Evolutionary conservation across 1,140 invertebrate genomes (phyloP).

Genomic region (Chironomus striatipennis): DNA sequence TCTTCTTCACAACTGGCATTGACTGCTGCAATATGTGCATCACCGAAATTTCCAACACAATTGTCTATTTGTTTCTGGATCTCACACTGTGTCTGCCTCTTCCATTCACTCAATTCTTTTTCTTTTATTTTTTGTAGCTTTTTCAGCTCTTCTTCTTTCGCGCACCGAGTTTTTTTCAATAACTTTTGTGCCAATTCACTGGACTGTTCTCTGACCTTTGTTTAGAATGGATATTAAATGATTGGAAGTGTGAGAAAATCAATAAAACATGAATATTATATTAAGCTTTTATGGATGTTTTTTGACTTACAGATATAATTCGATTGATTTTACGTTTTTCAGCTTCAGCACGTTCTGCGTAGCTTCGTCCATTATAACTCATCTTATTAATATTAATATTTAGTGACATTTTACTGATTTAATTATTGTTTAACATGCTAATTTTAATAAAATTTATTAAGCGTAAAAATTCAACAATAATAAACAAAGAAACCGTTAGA

Average conservation of each 20-base stretch:
- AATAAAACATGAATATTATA: conserved; percentile 9
- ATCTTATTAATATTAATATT: background rate
- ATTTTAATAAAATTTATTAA: background rate
- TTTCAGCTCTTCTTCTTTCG: background rate
- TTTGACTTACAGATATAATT: background rate
- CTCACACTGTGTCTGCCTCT: background rate
- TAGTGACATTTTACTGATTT: background rate
- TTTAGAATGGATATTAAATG: background rate
- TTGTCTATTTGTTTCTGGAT: background rate
- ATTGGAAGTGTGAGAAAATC: conserved; percentile 8
- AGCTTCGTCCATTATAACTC: background rate
- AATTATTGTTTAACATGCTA: background rate
- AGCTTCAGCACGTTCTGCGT: background rate
- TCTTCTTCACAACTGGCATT: conserved; percentile 8
- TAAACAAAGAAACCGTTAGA: too few species aligned
- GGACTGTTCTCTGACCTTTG: conserved; percentile 2
- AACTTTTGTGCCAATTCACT: background rate
- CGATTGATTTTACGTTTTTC: conserved; percentile 19
- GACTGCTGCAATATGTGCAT: background rate
- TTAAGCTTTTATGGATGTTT: too few species aligned
- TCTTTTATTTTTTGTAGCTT: background rate
- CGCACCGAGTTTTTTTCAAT: background rate
- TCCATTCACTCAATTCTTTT: background rate
- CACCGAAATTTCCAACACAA: background rate
- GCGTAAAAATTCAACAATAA: too few species aligned